phyloP scores from a whole-genome alignment of 2,888 invertebrate genomes.

The Cremastinae sp. region DNA sequence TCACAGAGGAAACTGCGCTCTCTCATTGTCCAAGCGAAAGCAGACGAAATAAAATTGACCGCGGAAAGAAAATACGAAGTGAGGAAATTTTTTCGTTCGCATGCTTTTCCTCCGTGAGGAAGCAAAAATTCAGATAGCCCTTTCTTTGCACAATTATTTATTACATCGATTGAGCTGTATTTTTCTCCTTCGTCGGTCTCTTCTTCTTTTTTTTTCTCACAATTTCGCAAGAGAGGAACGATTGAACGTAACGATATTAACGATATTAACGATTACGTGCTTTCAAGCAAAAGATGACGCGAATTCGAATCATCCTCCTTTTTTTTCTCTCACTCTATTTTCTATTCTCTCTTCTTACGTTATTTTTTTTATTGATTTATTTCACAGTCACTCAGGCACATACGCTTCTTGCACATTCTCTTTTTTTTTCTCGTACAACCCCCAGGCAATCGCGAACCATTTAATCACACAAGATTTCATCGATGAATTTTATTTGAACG shows the following conservation, averaged over 20 bases:
- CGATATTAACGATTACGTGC: slow-evolving; percentile 28
- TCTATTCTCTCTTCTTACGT: slow-evolving; percentile 1
- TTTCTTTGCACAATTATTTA: slow-evolving; percentile 6
- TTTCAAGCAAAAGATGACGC: slow-evolving; percentile 14
- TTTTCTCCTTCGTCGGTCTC: background rate
- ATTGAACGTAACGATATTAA: slow-evolving; percentile 43
- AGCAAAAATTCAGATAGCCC: background rate
- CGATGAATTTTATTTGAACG: slow-evolving; percentile 26
- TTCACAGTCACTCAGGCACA: background rate
- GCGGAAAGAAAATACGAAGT: background rate
- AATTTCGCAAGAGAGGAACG: slow-evolving; percentile 21
- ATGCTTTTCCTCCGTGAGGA: slow-evolving; percentile 2
- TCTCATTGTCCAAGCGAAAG: background rate
- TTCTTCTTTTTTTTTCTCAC: slow-evolving; percentile 9
- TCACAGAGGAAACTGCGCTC: slow-evolving; percentile 4
- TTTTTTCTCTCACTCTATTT: slow-evolving; percentile 17
- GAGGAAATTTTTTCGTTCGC: background rate
- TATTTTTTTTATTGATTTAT: slow-evolving; percentile 11
- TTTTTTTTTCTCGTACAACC: background rate
- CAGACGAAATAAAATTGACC: background rate
- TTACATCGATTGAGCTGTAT: slow-evolving; percentile 27
- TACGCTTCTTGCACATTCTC: background rate
- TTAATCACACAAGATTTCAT: slow-evolving; percentile 41
- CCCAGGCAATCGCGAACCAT: slow-evolving; percentile 21
- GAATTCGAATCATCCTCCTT: slow-evolving; percentile 18